Evolutionary conservation across 2,888 invertebrate species (phyloP).

Genomic region (Sepioteuthis lessoniana): DNA sequence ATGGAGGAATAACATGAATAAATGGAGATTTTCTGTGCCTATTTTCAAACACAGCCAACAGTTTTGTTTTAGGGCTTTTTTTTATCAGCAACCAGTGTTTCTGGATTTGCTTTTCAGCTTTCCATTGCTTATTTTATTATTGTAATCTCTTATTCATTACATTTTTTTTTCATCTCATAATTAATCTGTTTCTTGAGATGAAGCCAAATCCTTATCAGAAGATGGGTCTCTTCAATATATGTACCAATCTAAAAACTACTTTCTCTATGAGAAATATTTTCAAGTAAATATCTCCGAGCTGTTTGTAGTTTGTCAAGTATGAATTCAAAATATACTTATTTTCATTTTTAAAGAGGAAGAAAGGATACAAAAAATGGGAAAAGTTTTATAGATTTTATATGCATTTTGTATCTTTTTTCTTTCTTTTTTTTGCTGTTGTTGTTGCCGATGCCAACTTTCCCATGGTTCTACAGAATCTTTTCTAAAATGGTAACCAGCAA

Average conservation of each 20-base stretch:
- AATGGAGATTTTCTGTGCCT: not conserved
- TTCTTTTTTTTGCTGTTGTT: not conserved
- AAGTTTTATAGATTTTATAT: not conserved
- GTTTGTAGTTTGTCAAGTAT: not conserved
- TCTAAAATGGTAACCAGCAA: not conserved
- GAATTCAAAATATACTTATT: not conserved
- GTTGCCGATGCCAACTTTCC: not conserved
- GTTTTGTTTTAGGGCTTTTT: not conserved
- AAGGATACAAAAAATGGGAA: not conserved
- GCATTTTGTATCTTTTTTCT: not conserved
- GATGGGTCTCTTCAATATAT: not conserved
- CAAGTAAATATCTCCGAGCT: not conserved
- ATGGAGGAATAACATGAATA: not conserved
- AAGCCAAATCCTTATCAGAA: conserved; percentile 1
- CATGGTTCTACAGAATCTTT: not conserved
- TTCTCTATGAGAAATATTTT: not conserved
- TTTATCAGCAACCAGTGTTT: conserved; percentile 18
- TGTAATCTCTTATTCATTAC: not conserved
- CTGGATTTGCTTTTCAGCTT: conserved; percentile 1
- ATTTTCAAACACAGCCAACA: not conserved
- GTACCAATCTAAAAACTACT: not conserved
- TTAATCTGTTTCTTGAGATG: conserved; percentile 12
- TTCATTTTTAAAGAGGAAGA: not conserved
- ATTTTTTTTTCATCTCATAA: not conserved
- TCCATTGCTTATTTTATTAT: not conserved